phyloP scores from a whole-genome alignment of 2,113 vertebrate genomes.

The Chelonoidis abingdonii region DNA sequence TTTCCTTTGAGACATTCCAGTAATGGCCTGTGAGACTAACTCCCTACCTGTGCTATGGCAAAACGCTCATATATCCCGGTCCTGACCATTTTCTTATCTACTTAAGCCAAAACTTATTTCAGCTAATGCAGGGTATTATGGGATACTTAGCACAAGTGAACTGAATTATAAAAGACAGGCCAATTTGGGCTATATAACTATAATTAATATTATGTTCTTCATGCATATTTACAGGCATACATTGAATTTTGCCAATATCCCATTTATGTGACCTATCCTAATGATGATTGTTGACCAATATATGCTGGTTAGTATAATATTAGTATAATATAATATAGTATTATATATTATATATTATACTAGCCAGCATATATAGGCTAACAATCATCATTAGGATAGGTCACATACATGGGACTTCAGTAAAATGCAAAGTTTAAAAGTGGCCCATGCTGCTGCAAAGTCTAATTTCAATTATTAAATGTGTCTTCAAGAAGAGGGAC shows the following conservation, averaged over 20 bases:
- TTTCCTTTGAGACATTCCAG: not conserved
- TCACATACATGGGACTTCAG: not conserved
- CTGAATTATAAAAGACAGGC: not conserved
- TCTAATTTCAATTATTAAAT: not conserved
- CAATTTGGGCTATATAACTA: not conserved
- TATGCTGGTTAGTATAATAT: not conserved
- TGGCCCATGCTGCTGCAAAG: fast-evolving
- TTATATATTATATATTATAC: not conserved
- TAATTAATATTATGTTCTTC: not conserved
- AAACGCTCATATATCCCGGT: not conserved
- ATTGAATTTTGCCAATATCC: not conserved
- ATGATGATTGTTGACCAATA: not conserved
- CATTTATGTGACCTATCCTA: not conserved
- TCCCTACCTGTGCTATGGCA: not conserved
- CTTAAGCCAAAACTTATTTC: not conserved
- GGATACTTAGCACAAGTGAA: not conserved
- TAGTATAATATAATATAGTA: no score
- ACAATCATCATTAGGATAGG: not conserved
- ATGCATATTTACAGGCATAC: not conserved
- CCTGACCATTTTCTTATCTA: not conserved
- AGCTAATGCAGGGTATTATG: not conserved
- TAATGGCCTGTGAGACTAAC: not conserved
- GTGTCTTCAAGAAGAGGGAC: not conserved
- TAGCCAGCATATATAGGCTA: not conserved
- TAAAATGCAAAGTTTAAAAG: not conserved